phyloP scores from a whole-genome alignment of 53 echinoderm and acorn worm genomes.

The Echinarachnius parma region DNA sequence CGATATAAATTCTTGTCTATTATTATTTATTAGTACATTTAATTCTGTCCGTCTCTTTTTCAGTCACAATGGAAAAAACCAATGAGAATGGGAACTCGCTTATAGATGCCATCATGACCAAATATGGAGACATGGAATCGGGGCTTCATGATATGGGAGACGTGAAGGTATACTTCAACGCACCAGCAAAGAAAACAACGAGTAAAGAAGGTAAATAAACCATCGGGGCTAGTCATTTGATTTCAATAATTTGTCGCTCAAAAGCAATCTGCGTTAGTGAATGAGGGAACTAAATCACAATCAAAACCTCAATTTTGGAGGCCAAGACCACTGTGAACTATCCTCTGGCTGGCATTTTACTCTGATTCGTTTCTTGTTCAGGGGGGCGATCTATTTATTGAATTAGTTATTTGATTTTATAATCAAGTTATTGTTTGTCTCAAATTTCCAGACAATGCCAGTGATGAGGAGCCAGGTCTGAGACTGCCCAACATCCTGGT shows the following conservation, averaged over 20 bases:
- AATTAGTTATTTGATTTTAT: too few species aligned
- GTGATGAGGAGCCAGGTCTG: constrained; percentile 6
- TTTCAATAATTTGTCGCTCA: too few species aligned
- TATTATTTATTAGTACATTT: background rate
- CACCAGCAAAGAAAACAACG: constrained; percentile 26
- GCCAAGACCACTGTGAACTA: too few species aligned
- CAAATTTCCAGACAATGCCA: too few species aligned
- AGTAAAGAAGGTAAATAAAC: constrained; percentile 13
- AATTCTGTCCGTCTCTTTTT: background rate
- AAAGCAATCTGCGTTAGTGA: too few species aligned
- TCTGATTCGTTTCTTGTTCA: too few species aligned
- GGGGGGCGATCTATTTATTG: too few species aligned
- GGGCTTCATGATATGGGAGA: constrained; percentile 30
- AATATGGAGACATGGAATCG: constrained; percentile 35
- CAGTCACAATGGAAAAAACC: background rate
- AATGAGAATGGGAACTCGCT: constrained; percentile 1
- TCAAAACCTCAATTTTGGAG: too few species aligned
- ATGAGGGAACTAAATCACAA: too few species aligned
- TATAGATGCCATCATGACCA: constrained; percentile 25
- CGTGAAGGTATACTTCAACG: constrained; percentile 30
- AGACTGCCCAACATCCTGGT: constrained; percentile 63
- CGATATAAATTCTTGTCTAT: too few species aligned
- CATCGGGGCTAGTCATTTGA: too few species aligned
- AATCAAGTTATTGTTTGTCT: background rate
- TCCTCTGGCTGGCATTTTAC: too few species aligned